phyloP scores from a whole-genome alignment of 2,888 invertebrate species.

The Panorpa germanica region DNA sequence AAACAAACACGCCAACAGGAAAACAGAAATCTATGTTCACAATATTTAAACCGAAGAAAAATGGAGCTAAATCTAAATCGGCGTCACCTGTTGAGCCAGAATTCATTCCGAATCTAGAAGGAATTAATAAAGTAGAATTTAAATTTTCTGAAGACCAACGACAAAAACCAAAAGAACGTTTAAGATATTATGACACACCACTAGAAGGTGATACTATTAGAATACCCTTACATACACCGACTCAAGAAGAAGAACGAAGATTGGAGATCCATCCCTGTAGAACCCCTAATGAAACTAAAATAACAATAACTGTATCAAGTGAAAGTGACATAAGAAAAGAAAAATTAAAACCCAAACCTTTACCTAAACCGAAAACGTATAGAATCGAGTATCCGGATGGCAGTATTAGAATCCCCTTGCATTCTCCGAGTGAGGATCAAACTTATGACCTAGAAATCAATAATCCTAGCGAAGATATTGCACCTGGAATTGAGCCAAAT shows the following conservation, averaged over 20 bases:
- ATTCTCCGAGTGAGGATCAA: conserved; percentile 26
- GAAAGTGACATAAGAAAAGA: too few relatives aligned
- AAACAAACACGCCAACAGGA: conserved; percentile 33
- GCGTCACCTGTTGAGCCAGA: conserved; percentile 22
- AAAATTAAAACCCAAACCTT: conserved; percentile 10
- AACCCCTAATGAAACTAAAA: too few relatives aligned
- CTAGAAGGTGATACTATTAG: conserved; percentile 42
- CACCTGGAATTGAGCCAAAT: conserved; percentile 3
- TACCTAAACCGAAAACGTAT: conserved; percentile 12
- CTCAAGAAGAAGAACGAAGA: conserved; percentile 32
- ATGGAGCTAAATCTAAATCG: conserved; percentile 26
- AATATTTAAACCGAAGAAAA: conserved; percentile 39
- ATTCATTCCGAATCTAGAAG: conserved; percentile 19
- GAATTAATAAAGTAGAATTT: conserved; percentile 26
- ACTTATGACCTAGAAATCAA: conserved; percentile 7
- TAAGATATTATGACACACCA: conserved; percentile 41
- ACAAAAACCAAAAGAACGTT: conserved; percentile 19
- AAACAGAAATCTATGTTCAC: conserved; percentile 49
- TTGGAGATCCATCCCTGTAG: too few relatives aligned
- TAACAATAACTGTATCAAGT: too few relatives aligned
- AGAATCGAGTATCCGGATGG: conserved; percentile 28
- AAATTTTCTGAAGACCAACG: conserved; percentile 17
- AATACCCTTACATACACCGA: conserved; percentile 57
- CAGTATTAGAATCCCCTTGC: conserved; percentile 34
- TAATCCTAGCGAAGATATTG: conserved; percentile 9